Base-by-base conservation (phyloP, 1,140 invertebrate genomes). In the Chlorops oryzae region DNA sequence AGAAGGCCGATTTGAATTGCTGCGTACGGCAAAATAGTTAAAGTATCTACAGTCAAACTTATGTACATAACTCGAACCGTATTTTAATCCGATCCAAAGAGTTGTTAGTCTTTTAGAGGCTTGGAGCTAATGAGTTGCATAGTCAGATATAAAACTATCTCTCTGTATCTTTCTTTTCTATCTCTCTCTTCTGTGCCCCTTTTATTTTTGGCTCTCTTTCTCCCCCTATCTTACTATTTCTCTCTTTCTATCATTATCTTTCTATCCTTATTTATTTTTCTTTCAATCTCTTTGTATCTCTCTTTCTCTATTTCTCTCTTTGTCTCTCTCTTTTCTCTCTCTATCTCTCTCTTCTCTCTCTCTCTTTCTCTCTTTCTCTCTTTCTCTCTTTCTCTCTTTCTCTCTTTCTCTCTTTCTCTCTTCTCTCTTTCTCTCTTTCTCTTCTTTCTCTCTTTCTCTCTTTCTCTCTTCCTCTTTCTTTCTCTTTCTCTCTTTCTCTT, bases 131-230 rank as follows among this genome's bases (percentile, higher is more conserved):
- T n/a, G n/a, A n/a, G n/a, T n/a, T n/a, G n/a, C n/a, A n/a, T n/a
- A n/a, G n/a, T n/a, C n/a, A n/a, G n/a, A n/a, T n/a, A n/a, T n/a
- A n/a, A n/a, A n/a, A n/a, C n/a, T n/a, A n/a, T n/a, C n/a, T n/a
- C n/a, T n/a, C n/a, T n/a, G n/a, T n/a, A n/a, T n/a, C n/a, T n/a
- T n/a, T n/a, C 46, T 34, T 38, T 34, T 44, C 49, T 13, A 39
- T 28, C 23, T 51, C 32, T 43, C 50, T 56, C 56, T 56, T 56
- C 51, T 44, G 21, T 35, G 37, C 32, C 51, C 55, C 35, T 61
- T 61, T 62, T 63, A 62, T 56, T 61, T 62, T 62, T 63, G 51
- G 61, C 47, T 53, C 21, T 41, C 22, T 41, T 54, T 46, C 35
- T 51, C 54, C 27, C 22, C 25, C 53, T 35, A 50, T 51, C 40